phyloP scores from a whole-genome alignment of 2,113 vertebrate genomes.

The Agapornis roseicollis region DNA sequence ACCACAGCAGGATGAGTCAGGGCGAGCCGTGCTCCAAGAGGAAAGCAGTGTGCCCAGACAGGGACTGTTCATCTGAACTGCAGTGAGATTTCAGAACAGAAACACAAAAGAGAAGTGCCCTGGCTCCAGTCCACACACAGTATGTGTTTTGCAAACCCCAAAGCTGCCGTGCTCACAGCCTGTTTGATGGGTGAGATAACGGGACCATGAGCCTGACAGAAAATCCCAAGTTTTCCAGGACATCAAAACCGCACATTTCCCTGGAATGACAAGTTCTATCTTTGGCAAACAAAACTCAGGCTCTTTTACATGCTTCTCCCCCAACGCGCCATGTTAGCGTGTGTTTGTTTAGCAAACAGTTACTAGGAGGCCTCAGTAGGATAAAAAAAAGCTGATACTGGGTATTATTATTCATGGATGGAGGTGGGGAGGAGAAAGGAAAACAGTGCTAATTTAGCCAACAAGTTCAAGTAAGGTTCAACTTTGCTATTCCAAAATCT shows the following conservation, averaged over 20 bases:
- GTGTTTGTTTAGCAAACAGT: constrained; percentile 39
- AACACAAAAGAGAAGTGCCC: background rate
- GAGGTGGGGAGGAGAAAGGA: constrained; percentile 8
- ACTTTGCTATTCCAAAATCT: constrained; percentile 27
- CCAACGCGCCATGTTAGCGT: background rate
- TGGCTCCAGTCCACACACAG: background rate
- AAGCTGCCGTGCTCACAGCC: background rate
- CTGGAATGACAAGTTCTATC: constrained; percentile 11
- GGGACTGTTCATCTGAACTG: background rate
- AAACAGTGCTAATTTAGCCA: background rate
- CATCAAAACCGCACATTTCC: background rate
- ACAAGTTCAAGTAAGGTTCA: constrained; percentile 37
- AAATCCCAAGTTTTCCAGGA: background rate
- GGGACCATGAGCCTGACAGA: background rate
- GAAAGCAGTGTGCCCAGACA: background rate
- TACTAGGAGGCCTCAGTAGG: background rate
- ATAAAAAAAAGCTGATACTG: background rate
- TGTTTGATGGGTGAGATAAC: background rate
- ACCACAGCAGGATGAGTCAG: background rate
- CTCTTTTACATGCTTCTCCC: background rate
- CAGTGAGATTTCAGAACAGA: background rate
- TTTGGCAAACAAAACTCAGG: constrained; percentile 1
- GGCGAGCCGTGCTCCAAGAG: background rate
- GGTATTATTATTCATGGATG: constrained; percentile 10
- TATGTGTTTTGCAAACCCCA: background rate